Evolutionary conservation across 2,888 invertebrate species (phyloP).

Genomic region (Ormyrus nitidulus): DNA sequence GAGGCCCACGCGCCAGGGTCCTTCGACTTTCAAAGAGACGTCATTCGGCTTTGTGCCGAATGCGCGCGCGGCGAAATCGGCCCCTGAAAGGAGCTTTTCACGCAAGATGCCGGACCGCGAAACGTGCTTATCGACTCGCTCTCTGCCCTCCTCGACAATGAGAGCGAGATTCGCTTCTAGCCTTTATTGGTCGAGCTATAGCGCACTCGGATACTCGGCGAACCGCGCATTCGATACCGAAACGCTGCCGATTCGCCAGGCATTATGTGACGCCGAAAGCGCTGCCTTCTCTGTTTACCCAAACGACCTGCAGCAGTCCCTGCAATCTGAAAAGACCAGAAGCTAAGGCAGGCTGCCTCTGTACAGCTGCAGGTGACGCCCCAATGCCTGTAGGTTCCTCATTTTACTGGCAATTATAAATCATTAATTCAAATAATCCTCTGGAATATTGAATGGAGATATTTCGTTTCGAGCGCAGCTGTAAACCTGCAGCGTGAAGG

Average conservation of each 20-base stretch:
- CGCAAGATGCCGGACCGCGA: slow-evolving; percentile 5
- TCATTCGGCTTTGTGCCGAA: slow-evolving; percentile 28
- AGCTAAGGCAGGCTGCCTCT: neutral
- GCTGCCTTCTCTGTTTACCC: slow-evolving; percentile 1
- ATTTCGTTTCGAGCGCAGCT: too few relatives aligned
- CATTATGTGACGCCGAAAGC: neutral
- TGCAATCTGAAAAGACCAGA: neutral
- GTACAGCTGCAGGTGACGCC: neutral
- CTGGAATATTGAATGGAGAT: too few relatives aligned
- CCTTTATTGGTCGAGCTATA: too few relatives aligned
- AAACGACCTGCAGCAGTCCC: too few relatives aligned
- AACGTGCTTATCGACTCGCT: slow-evolving; percentile 43
- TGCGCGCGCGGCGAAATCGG: slow-evolving; percentile 11
- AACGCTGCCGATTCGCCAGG: slow-evolving; percentile 14
- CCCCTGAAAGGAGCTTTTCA: slow-evolving; percentile 10
- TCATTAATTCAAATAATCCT: too few relatives aligned
- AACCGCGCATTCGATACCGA: slow-evolving; percentile 6
- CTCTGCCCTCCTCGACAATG: neutral
- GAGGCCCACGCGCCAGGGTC: slow-evolving; percentile 12
- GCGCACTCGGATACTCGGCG: too few relatives aligned
- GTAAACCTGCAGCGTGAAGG: too few relatives aligned
- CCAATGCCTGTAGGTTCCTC: too few relatives aligned
- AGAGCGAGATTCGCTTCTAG: neutral
- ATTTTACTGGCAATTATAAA: too few relatives aligned
- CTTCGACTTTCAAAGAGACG: slow-evolving; percentile 49